A percentile compares a stretch with the other conserved stretches of the same genome.
Conservation (phyloP, 2,113 vertebrate genomes). For the Microcebus griseorufus region DNA sequence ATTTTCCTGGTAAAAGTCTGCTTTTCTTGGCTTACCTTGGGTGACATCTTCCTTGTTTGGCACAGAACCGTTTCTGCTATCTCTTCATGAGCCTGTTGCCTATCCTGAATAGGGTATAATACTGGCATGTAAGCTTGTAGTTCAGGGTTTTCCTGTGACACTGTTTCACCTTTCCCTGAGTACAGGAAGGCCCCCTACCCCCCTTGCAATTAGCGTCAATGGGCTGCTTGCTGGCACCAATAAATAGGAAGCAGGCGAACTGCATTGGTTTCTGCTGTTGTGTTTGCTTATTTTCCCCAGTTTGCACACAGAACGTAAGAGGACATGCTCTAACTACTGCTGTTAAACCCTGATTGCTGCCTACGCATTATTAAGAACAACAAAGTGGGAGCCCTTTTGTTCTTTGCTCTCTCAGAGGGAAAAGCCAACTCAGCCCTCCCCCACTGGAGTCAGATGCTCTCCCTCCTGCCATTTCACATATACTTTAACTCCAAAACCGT, state of each 20-base stretch:
- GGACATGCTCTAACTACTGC: not conserved
- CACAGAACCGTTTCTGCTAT: not conserved
- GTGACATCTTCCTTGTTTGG: not conserved
- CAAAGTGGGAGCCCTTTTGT: conserved; percentile 41
- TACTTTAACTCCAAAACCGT: not conserved
- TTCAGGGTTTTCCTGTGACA: conserved; percentile 62
- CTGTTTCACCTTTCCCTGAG: conserved; percentile 66
- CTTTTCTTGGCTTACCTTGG: not conserved
- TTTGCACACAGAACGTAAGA: conserved; percentile 9
- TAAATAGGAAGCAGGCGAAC: conserved; percentile 39
- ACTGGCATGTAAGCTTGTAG: conserved; percentile 67
- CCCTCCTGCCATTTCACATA: not conserved
- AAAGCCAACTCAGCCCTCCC: not conserved
- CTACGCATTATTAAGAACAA: not conserved
- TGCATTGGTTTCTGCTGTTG: not conserved
- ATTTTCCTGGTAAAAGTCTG: conserved; percentile 32
- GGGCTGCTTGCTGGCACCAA: conserved; percentile 59
- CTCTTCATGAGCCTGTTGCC: conserved; percentile 70
- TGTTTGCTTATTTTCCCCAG: not conserved
- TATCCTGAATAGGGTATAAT: conserved; percentile 71
- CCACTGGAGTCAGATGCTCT: not conserved
- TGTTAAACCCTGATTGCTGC: conserved; percentile 51
- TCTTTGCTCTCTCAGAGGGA: conserved; percentile 9
- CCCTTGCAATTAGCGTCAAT: conserved; percentile 61
- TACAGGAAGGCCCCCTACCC: not conserved